Base-by-base conservation (phyloP, 2,888 invertebrate genomes). In the Rambutsinella grinnellia region DNA sequence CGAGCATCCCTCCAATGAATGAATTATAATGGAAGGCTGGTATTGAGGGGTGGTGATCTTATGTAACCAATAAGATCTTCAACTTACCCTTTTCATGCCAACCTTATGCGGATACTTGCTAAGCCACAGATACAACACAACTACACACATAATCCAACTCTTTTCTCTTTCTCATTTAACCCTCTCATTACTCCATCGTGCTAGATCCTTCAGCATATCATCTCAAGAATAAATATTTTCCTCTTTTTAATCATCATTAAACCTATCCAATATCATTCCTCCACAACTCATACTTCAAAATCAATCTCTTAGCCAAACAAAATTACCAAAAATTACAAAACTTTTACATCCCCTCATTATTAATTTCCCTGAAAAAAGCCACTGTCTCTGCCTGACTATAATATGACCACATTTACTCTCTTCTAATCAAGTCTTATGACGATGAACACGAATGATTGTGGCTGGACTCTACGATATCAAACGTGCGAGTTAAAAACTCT, bases 1-100 rank as follows among this genome's bases (percentile, higher is more conserved):
- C n/a, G n/a, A 79, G 71, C 83, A 82, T 81, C 81, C 80, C 82
- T 83, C 84, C 84, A 81, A 84, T 84, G 83, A 84, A 81, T 84
- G 84, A 80, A 81, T 74, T 75, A 84, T 81, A 83, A 84, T 84
- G 83, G 82, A 82, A 78, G 82, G 81, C 80, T 80, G 78, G 67
- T 69, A 65, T 79, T 67, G 71, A 81, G 82, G 84, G 83, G 82
- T 83, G 82, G 84, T 77, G 77, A 81, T 81, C 81, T 82, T 84
- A 82, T 79, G 82, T 82, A 83, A 84, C 84, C 84, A 84, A 84
- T 84, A 76, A 79, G 74, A 82, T 78, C 70, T 77, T 76, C 76
- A 53, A 76, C 70, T 44, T 27, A 63, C 47, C 26, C 36, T 53
- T 13, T 24, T 44, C 19, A 57, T 57, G 49, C 19, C 6, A 36